These are phyloP conservation scores for Meteorus cinctellus DNA, from an alignment of 2,888 invertebrate genomes.

Conservation along the genomic window DNA sequence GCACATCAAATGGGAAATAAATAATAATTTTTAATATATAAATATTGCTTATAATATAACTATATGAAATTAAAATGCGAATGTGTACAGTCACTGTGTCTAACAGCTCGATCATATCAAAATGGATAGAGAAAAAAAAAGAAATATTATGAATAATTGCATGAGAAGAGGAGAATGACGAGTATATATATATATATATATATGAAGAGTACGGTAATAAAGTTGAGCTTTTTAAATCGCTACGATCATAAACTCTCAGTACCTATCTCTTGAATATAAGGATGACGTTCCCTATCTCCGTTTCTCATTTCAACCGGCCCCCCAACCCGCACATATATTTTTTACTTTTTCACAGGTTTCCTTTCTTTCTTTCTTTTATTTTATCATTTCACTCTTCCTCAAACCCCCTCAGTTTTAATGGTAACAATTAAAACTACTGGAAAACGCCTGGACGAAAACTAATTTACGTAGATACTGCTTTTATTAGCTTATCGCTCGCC, in stretches of 20 bases:
- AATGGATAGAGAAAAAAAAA: neutral
- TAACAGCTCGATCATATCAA: neutral
- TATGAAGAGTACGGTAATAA: constrained; percentile 55
- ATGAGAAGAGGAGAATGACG: neutral
- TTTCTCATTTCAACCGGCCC: constrained; percentile 60
- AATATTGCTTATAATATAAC: neutral
- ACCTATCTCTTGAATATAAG: constrained; percentile 61
- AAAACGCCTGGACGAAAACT: constrained; percentile 58
- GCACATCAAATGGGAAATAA: neutral
- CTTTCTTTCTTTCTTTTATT: constrained; percentile 32
- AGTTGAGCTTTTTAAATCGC: constrained; percentile 61
- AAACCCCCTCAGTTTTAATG: constrained; percentile 58
- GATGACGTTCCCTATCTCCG: constrained; percentile 59
- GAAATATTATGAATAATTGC: constrained; percentile 20
- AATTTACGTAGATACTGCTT: constrained; percentile 65
- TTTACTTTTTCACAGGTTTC: constrained; percentile 46
- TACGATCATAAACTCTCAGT: constrained; percentile 63
- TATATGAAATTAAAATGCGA: neutral
- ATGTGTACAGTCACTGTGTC: neutral
- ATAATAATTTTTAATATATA: constrained; percentile 9
- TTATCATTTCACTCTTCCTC: constrained; percentile 36
- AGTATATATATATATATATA: neutral
- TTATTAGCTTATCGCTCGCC: constrained; percentile 49
- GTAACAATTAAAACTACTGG: constrained; percentile 65
- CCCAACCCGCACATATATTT: constrained; percentile 43